Conservation (phyloP, 2,113 vertebrate genomes). For the Tautogolabrus adspersus region DNA sequence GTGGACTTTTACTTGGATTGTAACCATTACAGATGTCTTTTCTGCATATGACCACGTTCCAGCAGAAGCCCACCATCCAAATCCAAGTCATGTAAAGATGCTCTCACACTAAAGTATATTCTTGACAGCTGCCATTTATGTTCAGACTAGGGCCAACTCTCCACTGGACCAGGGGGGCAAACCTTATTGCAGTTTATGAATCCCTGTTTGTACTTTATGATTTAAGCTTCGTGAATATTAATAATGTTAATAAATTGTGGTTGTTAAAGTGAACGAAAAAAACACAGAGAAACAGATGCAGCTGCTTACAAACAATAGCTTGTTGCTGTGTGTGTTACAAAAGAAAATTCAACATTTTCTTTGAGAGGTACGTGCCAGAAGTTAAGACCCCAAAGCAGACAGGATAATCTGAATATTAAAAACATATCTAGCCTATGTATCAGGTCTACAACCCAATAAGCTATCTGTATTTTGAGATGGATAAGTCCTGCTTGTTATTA, state of each 20-base stretch:
- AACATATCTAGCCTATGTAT: conserved; percentile 17
- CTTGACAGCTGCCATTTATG: conserved; percentile 5
- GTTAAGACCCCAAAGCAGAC: neutral
- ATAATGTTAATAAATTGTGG: neutral
- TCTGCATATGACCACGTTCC: neutral
- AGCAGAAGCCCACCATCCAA: neutral
- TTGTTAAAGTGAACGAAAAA: neutral
- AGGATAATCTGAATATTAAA: conserved; percentile 19
- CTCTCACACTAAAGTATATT: neutral
- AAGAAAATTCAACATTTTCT: conserved; percentile 7
- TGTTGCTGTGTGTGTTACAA: neutral
- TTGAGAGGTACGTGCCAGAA: neutral
- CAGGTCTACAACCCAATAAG: neutral
- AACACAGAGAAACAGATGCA: neutral
- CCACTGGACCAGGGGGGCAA: neutral
- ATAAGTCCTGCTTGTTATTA: neutral
- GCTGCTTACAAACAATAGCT: neutral
- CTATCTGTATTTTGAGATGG: neutral
- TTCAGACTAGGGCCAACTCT: neutral
- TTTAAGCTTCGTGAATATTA: neutral
- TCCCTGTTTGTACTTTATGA: neutral
- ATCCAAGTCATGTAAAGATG: neutral
- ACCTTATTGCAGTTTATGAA: neutral
- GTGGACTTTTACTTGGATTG: neutral
- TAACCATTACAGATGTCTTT: neutral